Evolutionary conservation across 30 jellyfish, hydroid and myxozoan genomes (phyloP).

Genomic region (Turritopsis dohrnii): DNA sequence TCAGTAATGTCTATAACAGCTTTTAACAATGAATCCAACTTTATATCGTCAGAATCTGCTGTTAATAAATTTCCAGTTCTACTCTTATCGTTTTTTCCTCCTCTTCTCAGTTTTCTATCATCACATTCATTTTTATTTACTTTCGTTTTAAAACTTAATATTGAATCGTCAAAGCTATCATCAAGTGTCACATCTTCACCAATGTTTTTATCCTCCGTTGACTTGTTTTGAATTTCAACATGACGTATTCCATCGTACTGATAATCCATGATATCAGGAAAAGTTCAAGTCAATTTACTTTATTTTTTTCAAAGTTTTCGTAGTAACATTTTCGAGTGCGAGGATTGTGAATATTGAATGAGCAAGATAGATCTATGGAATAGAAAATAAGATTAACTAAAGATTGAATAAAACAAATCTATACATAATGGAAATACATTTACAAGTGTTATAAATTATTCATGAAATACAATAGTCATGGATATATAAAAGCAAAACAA

Average conservation of each 20-base stretch:
- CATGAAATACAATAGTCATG: neutral
- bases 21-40: conserved; percentile 52
- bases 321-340: no score
- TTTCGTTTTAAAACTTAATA: neutral
- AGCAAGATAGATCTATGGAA: neutral
- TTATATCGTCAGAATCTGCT: conserved; percentile 73
- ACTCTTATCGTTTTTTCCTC: neutral
- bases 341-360: neutral
- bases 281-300: neutral
- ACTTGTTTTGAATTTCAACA: conserved; percentile 15
- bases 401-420: neutral
- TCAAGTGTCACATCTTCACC: neutral
- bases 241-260: conserved; percentile 13
- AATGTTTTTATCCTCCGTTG: neutral
- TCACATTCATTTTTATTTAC: neutral
- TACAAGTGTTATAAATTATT: neutral
- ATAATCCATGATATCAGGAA: neutral
- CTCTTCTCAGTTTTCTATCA: neutral
- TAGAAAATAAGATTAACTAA: no score
- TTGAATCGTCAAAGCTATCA: neutral
- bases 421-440: neutral
- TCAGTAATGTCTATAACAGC: conserved; percentile 68
- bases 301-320: neutral
- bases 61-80: conserved; percentile 36
- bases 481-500: neutral